Evolutionary conservation across 1,140 invertebrate genomes (phyloP).

Genomic region (Euglossa dilemma): DNA sequence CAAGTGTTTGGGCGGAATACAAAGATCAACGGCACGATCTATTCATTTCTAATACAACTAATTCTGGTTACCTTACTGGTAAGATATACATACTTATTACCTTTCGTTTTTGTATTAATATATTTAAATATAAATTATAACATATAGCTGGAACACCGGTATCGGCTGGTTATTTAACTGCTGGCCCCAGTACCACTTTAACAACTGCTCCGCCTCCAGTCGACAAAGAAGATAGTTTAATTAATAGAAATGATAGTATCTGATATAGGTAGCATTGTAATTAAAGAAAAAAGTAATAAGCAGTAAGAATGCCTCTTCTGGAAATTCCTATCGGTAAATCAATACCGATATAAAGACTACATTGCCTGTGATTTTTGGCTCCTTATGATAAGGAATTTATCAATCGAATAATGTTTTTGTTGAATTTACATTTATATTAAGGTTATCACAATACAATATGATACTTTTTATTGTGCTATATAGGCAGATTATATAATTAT

Average conservation of each 20-base stretch:
- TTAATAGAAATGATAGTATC: conserved; percentile 79
- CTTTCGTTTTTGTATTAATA: neutral
- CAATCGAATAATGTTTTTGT: conserved; percentile 60
- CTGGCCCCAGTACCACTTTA: conserved; percentile 88
- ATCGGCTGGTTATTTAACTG: conserved; percentile 91
- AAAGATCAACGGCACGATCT: conserved; percentile 98
- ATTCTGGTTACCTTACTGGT: conserved; percentile 89
- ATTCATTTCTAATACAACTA: conserved; percentile 91
- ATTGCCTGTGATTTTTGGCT: conserved; percentile 71
- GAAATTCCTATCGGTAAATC: conserved; percentile 50
- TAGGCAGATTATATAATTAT: conserved; percentile 54
- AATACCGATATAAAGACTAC: conserved; percentile 59
- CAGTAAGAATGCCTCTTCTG: conserved; percentile 65
- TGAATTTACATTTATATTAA: conserved; percentile 69
- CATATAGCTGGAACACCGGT: conserved; percentile 85
- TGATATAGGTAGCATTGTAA: conserved; percentile 76
- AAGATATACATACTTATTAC: conserved; percentile 50
- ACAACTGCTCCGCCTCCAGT: conserved; percentile 91
- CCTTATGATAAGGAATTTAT: conserved; percentile 65
- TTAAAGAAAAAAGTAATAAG: conserved; percentile 39
- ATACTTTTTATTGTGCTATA: conserved; percentile 52
- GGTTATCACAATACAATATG: conserved; percentile 39
- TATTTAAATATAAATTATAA: conserved; percentile 18
- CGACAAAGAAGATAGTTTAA: conserved; percentile 84
- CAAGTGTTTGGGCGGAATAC: conserved; percentile 96